These are phyloP conservation scores for Thamnaconus septentrionalis DNA, from an alignment of 2,113 vertebrate genomes.

Conservation along the genomic window DNA sequence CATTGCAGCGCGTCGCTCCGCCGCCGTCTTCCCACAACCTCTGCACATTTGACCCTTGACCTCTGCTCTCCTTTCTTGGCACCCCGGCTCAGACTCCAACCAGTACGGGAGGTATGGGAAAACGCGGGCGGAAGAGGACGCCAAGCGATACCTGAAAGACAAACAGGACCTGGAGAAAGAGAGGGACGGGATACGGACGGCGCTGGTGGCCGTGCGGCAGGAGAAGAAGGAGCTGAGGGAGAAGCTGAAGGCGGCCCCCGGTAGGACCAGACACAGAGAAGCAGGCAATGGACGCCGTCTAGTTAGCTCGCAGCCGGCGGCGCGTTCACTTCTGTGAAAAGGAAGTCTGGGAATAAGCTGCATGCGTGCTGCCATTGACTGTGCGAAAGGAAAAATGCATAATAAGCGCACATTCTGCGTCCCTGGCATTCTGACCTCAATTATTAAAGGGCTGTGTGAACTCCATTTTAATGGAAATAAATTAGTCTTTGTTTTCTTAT, in stretches of 20 bases:
- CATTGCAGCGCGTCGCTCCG: background rate
- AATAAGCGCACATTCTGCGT: too few species aligned
- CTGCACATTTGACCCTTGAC: slow-evolving; percentile 43
- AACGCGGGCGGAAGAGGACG: slow-evolving; percentile 94
- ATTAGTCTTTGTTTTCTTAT: background rate
- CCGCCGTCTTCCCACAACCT: slow-evolving; percentile 62
- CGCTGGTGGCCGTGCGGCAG: slow-evolving; percentile 82
- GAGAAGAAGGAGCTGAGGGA: slow-evolving; percentile 88
- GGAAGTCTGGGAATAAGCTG: too few species aligned
- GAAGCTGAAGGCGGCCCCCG: slow-evolving; percentile 81
- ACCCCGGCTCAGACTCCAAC: slow-evolving; percentile 80
- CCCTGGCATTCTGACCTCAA: slow-evolving; percentile 9
- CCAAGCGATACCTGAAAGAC: slow-evolving; percentile 85
- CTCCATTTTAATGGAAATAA: background rate
- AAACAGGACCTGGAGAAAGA: slow-evolving; percentile 91
- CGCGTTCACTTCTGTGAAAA: background rate
- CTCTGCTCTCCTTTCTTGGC: slow-evolving; percentile 24
- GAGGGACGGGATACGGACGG: slow-evolving; percentile 82
- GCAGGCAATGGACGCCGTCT: background rate
- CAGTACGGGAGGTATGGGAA: slow-evolving; percentile 93
- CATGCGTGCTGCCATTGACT: too few species aligned
- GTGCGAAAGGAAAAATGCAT: too few species aligned
- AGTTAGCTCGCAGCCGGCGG: too few species aligned
- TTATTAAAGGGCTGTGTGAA: slow-evolving; percentile 26
- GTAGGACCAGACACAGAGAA: slow-evolving; percentile 61